phyloP scores from a whole-genome alignment of 2,113 vertebrate species.

The Alethe castanea region DNA sequence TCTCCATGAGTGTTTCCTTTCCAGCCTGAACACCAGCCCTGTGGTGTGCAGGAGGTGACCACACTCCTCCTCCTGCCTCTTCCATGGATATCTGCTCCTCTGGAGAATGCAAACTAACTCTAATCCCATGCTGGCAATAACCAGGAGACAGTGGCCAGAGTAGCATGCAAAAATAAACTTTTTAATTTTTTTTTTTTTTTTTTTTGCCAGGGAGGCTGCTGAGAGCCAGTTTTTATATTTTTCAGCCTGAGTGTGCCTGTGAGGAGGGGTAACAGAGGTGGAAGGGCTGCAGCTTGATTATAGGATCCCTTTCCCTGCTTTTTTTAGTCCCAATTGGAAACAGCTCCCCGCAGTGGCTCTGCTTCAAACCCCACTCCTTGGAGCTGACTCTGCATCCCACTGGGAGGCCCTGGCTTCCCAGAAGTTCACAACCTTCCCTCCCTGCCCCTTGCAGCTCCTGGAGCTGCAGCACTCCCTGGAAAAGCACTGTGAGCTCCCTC shows the following conservation, averaged over 20 bases:
- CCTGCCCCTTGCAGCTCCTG: background rate
- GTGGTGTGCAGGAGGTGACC: background rate
- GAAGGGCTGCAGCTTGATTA: background rate
- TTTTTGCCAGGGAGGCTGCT: background rate
- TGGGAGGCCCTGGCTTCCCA: slow-evolving; percentile 22
- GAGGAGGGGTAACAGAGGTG: background rate
- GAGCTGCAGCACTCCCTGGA: background rate
- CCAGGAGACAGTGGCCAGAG: background rate
- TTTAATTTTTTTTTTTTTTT: too few species aligned
- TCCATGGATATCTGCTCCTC: background rate
- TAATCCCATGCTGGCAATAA: fast-evolving
- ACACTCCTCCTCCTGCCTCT: background rate
- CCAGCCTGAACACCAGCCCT: background rate
- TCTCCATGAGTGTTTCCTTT: background rate
- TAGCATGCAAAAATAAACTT: background rate
- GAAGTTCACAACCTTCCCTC: slow-evolving; percentile 11
- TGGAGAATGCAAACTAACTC: background rate
- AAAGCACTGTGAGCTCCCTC: background rate
- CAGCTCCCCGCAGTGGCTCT: background rate
- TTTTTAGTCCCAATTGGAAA: background rate
- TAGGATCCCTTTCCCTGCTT: background rate
- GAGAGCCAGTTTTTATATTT: background rate
- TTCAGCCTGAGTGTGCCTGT: background rate
- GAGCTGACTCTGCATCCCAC: background rate
- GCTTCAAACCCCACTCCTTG: background rate